Conservation (phyloP, 1,140 invertebrate genomes). For the Hormaphis cornu region DNA sequence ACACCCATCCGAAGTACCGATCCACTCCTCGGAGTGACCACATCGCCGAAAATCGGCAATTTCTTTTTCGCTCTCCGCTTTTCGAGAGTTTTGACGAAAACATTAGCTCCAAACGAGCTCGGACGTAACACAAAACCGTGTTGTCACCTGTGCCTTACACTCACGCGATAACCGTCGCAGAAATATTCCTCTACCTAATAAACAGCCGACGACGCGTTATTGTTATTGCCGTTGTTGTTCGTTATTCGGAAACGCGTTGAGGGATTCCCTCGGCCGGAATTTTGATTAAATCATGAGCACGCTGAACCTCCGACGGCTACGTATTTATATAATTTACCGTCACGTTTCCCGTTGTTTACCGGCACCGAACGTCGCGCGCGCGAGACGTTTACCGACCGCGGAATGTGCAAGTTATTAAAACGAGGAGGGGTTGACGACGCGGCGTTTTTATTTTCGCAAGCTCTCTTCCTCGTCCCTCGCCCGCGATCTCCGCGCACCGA, state of each 20-base stretch:
- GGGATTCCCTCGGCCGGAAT: background rate
- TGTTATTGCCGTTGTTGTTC: background rate
- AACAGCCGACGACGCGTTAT: background rate
- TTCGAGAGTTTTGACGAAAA: no score
- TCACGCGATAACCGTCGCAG: no score
- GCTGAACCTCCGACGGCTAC: background rate
- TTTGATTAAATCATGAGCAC: background rate
- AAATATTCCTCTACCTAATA: no score
- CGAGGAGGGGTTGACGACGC: background rate
- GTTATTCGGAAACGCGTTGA: background rate
- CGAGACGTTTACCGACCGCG: background rate
- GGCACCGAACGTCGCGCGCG: background rate
- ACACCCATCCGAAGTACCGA: no score
- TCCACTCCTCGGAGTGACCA: no score
- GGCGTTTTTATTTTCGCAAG: background rate
- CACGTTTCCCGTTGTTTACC: background rate
- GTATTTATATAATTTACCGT: no score
- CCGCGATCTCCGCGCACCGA: no score
- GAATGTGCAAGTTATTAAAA: background rate
- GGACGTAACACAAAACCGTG: no score
- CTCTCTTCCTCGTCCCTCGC: background rate
- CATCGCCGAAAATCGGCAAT: no score
- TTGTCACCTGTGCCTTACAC: no score
- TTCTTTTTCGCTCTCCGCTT: no score
- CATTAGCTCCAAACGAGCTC: no score